These are phyloP conservation scores for Xenopus tropicalis DNA, from an alignment of 2,113 vertebrate species.

Conservation along the genomic window DNA sequence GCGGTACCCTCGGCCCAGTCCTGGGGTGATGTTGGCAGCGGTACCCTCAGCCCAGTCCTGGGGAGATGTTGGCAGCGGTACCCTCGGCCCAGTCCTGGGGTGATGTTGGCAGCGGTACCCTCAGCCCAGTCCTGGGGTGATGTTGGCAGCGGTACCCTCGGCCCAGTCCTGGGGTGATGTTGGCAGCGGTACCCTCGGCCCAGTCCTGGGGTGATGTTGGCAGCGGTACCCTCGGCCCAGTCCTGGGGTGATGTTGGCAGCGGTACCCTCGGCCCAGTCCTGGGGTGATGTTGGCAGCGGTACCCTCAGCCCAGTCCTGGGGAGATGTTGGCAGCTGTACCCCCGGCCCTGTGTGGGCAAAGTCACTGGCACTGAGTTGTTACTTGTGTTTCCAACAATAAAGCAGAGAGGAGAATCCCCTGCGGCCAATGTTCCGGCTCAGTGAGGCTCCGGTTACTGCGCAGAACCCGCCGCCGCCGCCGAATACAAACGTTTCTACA, in stretches of 20 bases:
- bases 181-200: not conserved
- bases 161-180: not conserved
- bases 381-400: too few relatives aligned
- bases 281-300: not conserved
- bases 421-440: conserved; percentile 5
- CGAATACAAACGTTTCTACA: too few relatives aligned
- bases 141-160: not conserved
- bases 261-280: not conserved
- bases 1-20: not conserved
- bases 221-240: not conserved
- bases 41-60: not conserved
- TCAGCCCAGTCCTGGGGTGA: not conserved
- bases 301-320: not conserved
- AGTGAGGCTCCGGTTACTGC: not conserved
- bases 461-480: not conserved
- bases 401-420: conserved; percentile 4
- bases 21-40: not conserved
- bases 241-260: not conserved
- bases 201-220: not conserved
- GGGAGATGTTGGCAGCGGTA: not conserved
- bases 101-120: not conserved
- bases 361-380: too few relatives aligned
- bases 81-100: not conserved
- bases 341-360: not conserved
- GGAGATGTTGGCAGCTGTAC: not conserved